Percentiles rank a stretch among this genome's conserved stretches.
Evolutionary conservation across 2,797 vertebrate species (phyloP).

Genomic region (Coranthus polyacanthus): DNA sequence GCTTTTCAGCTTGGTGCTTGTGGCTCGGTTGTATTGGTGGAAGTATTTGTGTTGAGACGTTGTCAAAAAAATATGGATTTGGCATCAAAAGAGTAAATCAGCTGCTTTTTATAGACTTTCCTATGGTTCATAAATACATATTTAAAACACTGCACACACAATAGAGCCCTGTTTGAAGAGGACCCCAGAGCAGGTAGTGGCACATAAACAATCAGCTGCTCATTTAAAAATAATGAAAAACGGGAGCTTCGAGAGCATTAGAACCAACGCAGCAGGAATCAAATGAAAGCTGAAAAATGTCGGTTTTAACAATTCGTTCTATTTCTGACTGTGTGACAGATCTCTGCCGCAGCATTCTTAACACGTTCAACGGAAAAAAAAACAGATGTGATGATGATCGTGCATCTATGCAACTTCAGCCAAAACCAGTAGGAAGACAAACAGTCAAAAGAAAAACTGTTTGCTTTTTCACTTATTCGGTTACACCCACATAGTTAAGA

Average conservation of each 20-base stretch:
- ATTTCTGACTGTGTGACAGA: constrained; percentile 43
- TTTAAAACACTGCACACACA: neutral
- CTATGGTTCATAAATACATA: constrained; percentile 21
- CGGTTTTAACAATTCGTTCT: constrained; percentile 27
- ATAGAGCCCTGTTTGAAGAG: constrained; percentile 14
- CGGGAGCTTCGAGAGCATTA: constrained; percentile 11
- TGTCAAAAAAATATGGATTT: constrained; percentile 18
- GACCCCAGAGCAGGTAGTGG: constrained; percentile 2
- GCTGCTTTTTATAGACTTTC: constrained; percentile 25
- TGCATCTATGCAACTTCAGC: constrained; percentile 18
- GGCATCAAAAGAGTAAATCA: constrained; percentile 12
- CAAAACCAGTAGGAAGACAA: constrained; percentile 6
- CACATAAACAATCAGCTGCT: constrained; percentile 42
- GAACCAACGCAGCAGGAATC: constrained; percentile 34
- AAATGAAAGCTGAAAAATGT: constrained; percentile 30
- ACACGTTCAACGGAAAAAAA: constrained; percentile 23
- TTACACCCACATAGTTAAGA: constrained; percentile 3
- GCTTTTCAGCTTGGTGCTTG: too few species aligned
- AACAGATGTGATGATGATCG: constrained; percentile 30
- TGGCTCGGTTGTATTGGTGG: too few species aligned
- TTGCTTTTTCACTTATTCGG: constrained; percentile 16
- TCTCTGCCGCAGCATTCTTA: constrained; percentile 37
- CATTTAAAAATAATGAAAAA: constrained; percentile 41
- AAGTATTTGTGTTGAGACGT: constrained; percentile 4
- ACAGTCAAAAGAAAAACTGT: neutral